Evolutionary conservation across 2,113 vertebrate species (phyloP), one percentile per base, ranked within the genome.

Genomic region (Chloropsis cyanopogon): DNA sequence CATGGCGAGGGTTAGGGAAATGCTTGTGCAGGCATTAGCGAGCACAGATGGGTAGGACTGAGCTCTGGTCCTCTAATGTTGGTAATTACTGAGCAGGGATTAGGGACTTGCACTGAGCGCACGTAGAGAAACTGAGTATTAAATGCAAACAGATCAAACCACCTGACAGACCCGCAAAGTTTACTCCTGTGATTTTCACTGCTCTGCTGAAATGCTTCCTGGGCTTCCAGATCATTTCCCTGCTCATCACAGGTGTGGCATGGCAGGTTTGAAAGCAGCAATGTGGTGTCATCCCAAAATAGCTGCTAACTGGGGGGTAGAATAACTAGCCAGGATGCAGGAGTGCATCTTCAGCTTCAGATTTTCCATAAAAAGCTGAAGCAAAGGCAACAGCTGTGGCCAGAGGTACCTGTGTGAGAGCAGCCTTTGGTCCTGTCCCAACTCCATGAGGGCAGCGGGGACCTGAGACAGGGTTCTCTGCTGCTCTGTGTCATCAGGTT

Each of bases 1-100:
- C 12, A 7, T 0, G 0, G 81, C 4, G 47, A 46, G 42, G 54
- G 85, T 59, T 56, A 26, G 82, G 60, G 75, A 70, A 69, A 18
- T 69, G 28, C 57, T 56, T 73, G 63, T 83, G 87, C 44, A n/a
- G 61, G 82, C 61, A 44, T 93, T 80, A 92, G 61, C 7, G 10
- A 26, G 80, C 3, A 15, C 1, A 3, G 44, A 24, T 12, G 26
- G 71, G 9, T 50, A 77, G 71, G 50, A 28, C 77, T 33, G 12
- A 35, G 63, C 90, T 91, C 82, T 22, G 54, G 53, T 90, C 84
- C 47, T 94, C 75, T 94, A 85, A 87, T 61, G 73, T 33, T 16
- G 93, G 86, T 93, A 95, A 95, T 95, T 95, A 92, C 75, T 3
- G 73, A 82, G 89, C 69, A 28, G 86, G 89, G 94, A 92, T 91